Base-by-base conservation (phyloP, 1,140 invertebrate genomes). In the Microvelia longipes region DNA sequence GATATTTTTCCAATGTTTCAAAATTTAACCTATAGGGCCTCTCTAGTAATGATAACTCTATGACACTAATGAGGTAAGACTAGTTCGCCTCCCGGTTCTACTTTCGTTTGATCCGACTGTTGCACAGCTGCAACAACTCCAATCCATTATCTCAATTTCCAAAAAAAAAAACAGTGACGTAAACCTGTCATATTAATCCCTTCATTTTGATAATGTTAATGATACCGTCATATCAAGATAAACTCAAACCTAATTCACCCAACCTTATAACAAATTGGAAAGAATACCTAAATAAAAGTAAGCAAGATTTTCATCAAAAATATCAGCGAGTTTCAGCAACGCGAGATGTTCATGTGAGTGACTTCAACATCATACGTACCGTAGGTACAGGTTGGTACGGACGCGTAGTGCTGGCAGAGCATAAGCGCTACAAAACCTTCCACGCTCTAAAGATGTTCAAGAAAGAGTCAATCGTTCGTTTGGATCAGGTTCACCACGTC, bases 391-490 rank as follows among this genome's bases (percentile, higher is more conserved):
- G 94, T 5, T 92, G 91, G 0, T 97, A 95, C 80, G 93, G 94
- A 1, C 82, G 90, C 27, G 94, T 96, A 0, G 86, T 91, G 80
- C 82, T 96, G 28, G 88, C 91, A 14, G 88, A 88, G 78, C 84
- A 90, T 76, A 80, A 80, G 70, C n/a, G 72, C 1, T 78, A 87
- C 79, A 79, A 80, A 71, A 78, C 83, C 74, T 91, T 84, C 75
- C 93, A 88, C 78, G 94, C 93, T 0, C 93, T 96, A 87, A 97
- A 97, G 83, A 87, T 94, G 72, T 79, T 98, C 75, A 88, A 92
- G 74, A 98, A 97, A 79, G 85, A 86, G 70, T 90, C 91, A 80
- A 83, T 96, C 60, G 85, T 96, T 1, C 90, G 90, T 76, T 82
- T 88, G 71, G 93, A 93, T 76, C 92, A 96, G 81, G 84, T 96